These are phyloP conservation scores for Heliconius aoede DNA, from an alignment of 2,888 invertebrate genomes.

Conservation along the genomic window DNA sequence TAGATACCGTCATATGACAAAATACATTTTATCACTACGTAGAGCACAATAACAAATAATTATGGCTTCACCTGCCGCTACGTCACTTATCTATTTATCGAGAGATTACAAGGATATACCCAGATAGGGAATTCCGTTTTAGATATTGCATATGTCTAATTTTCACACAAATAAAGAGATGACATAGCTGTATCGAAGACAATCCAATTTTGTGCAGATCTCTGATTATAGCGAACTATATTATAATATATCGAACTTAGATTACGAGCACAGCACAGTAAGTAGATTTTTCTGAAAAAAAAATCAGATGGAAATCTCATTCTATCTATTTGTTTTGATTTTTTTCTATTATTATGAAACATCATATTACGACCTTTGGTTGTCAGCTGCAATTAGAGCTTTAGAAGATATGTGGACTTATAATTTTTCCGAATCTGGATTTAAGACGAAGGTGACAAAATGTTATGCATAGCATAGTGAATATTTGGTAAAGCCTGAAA, in stretches of 20 bases:
- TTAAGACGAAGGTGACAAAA: neutral
- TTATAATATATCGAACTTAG: neutral
- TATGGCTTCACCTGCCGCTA: constrained; percentile 19
- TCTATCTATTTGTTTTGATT: too few species aligned
- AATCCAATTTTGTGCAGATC: too few species aligned
- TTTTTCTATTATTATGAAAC: too few species aligned
- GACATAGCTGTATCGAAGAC: neutral
- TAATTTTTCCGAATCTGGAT: too few species aligned
- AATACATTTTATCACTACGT: constrained; percentile 34
- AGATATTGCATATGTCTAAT: neutral
- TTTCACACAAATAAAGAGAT: neutral
- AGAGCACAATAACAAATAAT: constrained; percentile 25
- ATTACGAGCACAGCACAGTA: neutral
- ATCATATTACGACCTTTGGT: too few species aligned
- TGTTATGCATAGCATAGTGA: too few species aligned
- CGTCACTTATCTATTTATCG: constrained; percentile 30
- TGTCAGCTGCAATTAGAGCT: too few species aligned
- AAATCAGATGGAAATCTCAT: too few species aligned
- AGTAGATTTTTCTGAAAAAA: too few species aligned
- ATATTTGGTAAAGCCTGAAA: too few species aligned
- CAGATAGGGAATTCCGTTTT: constrained; percentile 21
- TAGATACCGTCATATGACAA: constrained; percentile 31
- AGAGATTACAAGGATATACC: constrained; percentile 25
- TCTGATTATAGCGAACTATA: neutral
- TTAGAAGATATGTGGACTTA: too few species aligned